These are phyloP conservation scores for Acyrthosiphon pisum DNA, from an alignment of 1,140 invertebrate species.

Conservation along the genomic window DNA sequence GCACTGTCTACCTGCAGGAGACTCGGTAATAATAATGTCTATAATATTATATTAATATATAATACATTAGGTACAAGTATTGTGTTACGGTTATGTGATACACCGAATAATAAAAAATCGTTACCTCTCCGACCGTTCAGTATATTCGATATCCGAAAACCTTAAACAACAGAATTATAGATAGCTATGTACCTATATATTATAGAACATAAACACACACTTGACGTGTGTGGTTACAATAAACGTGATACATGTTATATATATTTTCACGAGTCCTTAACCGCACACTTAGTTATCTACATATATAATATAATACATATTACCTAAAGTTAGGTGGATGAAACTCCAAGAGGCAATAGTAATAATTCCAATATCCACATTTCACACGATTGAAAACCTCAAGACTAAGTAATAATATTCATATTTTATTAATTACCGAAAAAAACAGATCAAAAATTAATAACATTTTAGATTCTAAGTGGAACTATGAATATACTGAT, in stretches of 20 bases:
- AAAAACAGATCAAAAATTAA: too few relatives aligned
- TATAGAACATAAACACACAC: background rate
- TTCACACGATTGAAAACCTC: background rate
- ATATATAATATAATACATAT: background rate
- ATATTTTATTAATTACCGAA: too few relatives aligned
- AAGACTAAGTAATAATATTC: background rate
- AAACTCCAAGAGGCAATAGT: background rate
- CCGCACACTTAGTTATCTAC: background rate
- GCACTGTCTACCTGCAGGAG: background rate
- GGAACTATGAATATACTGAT: too few relatives aligned
- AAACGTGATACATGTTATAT: background rate
- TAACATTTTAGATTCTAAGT: too few relatives aligned
- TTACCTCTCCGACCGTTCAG: background rate
- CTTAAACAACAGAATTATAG: slow-evolving; percentile 11
- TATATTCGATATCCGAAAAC: background rate
- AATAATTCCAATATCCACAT: background rate
- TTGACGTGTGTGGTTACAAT: background rate
- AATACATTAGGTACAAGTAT: background rate
- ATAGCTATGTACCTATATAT: background rate
- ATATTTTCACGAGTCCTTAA: background rate
- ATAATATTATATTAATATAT: slow-evolving; percentile 7
- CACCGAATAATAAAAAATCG: background rate
- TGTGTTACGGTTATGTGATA: slow-evolving; percentile 4
- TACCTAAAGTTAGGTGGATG: background rate
- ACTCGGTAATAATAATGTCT: background rate